These are phyloP conservation scores for Melanocharis versteri DNA, from an alignment of 2,113 vertebrate genomes.

Conservation along the genomic window DNA sequence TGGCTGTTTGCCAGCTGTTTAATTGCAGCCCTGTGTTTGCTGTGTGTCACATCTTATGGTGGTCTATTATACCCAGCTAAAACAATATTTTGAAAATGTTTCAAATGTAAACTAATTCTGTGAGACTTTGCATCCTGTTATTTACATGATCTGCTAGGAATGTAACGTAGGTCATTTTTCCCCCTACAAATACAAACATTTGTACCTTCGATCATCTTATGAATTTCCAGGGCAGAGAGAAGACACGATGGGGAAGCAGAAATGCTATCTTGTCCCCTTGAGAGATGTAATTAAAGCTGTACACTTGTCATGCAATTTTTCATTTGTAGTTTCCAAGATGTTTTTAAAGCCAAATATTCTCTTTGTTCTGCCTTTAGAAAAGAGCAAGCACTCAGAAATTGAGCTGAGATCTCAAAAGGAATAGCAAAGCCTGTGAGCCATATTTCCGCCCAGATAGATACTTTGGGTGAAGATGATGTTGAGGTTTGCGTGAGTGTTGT, in stretches of 20 bases:
- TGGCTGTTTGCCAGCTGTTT: constrained; percentile 71
- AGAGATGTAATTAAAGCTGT: constrained; percentile 39
- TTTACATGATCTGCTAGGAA: constrained; percentile 44
- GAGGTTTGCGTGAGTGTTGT: background rate
- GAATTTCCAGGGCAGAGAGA: background rate
- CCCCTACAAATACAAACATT: background rate
- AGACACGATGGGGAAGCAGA: background rate
- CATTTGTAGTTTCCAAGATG: background rate
- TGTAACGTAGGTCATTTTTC: background rate
- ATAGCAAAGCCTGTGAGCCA: background rate
- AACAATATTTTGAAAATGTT: constrained; percentile 72
- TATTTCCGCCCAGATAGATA: background rate
- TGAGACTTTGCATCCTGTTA: constrained; percentile 46
- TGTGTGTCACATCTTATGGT: constrained; percentile 67
- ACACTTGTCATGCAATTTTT: background rate
- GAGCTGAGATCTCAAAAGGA: background rate
- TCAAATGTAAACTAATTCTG: constrained; percentile 61
- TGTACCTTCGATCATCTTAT: background rate
- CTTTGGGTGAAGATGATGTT: background rate
- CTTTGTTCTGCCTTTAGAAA: constrained; percentile 15
- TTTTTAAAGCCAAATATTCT: background rate
- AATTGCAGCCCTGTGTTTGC: constrained; percentile 72
- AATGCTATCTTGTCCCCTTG: background rate
- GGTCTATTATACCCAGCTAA: constrained; percentile 65
- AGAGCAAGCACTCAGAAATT: background rate